These are phyloP conservation scores for Rhadina sibilatrix DNA, from an alignment of 2,113 vertebrate genomes.

Conservation along the genomic window DNA sequence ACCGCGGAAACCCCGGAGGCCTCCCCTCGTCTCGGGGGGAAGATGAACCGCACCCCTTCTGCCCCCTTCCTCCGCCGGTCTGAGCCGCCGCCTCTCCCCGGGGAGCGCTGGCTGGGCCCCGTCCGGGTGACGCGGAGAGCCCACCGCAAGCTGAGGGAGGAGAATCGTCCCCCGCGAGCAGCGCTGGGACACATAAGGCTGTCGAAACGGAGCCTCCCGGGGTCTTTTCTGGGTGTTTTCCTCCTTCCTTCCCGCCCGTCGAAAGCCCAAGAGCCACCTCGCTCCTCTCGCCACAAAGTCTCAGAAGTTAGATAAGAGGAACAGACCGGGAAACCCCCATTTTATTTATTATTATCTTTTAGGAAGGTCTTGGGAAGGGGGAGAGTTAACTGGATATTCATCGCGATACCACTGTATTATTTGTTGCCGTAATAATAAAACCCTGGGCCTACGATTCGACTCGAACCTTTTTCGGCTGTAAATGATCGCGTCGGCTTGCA, in stretches of 20 bases:
- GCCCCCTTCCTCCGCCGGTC: background rate
- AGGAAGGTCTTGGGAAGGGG: background rate
- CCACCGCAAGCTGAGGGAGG: background rate
- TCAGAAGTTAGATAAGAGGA: slow-evolving; percentile 19
- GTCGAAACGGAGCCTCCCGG: background rate
- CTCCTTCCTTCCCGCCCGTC: background rate
- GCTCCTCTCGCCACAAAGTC: background rate
- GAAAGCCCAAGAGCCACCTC: background rate
- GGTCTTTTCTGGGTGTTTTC: background rate
- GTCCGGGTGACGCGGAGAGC: background rate
- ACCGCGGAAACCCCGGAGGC: background rate
- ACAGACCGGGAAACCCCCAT: background rate
- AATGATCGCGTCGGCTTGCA: background rate
- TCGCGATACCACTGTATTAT: background rate
- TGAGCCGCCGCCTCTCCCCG: background rate
- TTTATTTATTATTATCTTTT: background rate
- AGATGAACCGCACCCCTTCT: background rate
- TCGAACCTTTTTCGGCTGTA: background rate
- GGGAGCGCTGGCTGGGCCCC: background rate
- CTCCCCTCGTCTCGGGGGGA: background rate
- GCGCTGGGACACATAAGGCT: background rate
- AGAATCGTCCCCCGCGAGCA: background rate
- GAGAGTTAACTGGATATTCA: slow-evolving; percentile 14
- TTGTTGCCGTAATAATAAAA: slow-evolving; percentile 46
- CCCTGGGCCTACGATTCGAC: slow-evolving; percentile 11